Evolutionary conservation across 2,888 invertebrate genomes (phyloP).

Genomic region (Trilocha varians): DNA sequence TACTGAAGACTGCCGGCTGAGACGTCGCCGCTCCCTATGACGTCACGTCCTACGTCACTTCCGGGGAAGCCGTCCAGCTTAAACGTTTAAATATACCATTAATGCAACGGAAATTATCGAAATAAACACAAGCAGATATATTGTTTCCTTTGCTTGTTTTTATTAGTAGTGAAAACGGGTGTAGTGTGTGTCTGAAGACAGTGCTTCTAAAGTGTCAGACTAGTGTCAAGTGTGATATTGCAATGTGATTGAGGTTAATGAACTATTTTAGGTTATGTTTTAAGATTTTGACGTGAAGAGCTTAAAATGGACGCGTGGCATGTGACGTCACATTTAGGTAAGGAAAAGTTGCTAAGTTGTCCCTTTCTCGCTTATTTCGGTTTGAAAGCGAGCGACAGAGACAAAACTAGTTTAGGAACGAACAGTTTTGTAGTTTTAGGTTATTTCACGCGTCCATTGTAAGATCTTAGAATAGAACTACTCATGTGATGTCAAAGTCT

Average conservation of each 20-base stretch:
- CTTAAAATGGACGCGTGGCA: constrained; percentile 3
- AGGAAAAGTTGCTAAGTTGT: background rate
- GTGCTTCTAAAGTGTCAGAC: constrained; percentile 44
- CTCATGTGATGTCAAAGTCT: constrained; percentile 4
- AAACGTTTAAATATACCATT: constrained; percentile 3
- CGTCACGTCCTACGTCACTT: background rate
- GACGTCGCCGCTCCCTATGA: constrained; percentile 8
- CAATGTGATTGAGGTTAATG: constrained; percentile 69
- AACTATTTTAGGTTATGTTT: constrained; percentile 30
- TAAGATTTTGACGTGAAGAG: background rate
- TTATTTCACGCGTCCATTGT: constrained; percentile 4
- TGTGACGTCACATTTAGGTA: no score
- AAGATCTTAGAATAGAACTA: constrained; percentile 3
- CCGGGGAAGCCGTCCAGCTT: constrained; percentile 2
- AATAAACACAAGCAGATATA: constrained; percentile 45
- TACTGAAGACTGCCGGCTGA: constrained; percentile 45
- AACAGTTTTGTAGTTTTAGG: background rate
- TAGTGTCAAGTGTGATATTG: constrained; percentile 64
- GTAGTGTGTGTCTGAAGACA: constrained; percentile 55
- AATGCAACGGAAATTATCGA: constrained; percentile 3
- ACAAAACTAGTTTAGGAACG: background rate
- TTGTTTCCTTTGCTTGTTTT: constrained; percentile 37
- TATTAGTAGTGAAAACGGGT: constrained; percentile 39
- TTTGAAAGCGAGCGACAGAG: background rate
- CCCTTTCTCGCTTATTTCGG: background rate